phyloP scores from a whole-genome alignment of 2,113 vertebrate species.

The Pelodiscus sinensis region DNA sequence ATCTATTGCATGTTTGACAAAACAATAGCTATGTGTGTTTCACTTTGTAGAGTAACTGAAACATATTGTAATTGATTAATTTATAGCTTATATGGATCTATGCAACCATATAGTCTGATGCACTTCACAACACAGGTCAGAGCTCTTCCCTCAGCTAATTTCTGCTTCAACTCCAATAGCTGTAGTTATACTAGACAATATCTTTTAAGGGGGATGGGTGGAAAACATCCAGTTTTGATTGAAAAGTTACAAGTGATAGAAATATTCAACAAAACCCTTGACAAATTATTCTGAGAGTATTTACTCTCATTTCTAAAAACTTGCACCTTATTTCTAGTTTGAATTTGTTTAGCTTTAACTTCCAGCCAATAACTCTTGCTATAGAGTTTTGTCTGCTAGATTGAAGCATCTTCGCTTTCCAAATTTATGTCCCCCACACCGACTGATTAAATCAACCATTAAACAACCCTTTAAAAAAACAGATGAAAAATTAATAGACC shows the following conservation, averaged over 20 bases:
- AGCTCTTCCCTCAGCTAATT: not conserved
- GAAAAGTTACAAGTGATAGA: too few relatives aligned
- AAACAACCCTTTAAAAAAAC: not conserved
- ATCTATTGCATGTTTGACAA: not conserved
- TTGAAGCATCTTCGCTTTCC: not conserved
- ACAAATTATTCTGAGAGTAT: too few relatives aligned
- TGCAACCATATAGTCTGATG: not conserved
- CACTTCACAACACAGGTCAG: not conserved
- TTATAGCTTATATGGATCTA: not conserved
- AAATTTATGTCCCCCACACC: not conserved
- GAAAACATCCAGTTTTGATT: not conserved
- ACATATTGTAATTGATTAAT: not conserved
- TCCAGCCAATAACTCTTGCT: not conserved
- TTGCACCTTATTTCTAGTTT: too few relatives aligned
- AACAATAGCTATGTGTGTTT: not conserved
- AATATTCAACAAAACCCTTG: too few relatives aligned
- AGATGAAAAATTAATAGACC: not conserved
- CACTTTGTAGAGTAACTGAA: not conserved
- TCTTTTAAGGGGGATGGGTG: not conserved
- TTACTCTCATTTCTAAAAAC: too few relatives aligned
- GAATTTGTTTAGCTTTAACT: not conserved
- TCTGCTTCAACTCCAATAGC: not conserved
- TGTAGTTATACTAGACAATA: not conserved
- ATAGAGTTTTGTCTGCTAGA: not conserved
- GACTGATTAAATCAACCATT: not conserved